Conservation (phyloP, 2,888 invertebrate genomes). For the Euplexia lucipara region DNA sequence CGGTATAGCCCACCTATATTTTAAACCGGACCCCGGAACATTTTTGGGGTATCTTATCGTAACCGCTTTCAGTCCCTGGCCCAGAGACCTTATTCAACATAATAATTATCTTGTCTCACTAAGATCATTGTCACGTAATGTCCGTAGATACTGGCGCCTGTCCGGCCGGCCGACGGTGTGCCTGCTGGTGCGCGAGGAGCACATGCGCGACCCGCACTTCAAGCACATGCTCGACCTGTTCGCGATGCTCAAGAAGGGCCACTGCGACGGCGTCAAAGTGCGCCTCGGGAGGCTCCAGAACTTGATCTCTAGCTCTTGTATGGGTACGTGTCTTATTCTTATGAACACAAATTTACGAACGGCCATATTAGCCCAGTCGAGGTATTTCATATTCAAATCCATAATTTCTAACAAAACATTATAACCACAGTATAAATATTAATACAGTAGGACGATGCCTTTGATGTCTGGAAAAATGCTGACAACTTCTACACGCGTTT, state of each 20-base stretch:
- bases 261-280: slow-evolving; percentile 98
- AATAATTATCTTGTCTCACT: background rate
- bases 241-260: slow-evolving; percentile 99
- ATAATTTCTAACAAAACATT: no score
- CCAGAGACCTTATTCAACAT: background rate
- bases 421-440: no score
- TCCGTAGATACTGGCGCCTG: slow-evolving; percentile 96
- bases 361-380: no score
- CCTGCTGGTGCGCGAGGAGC: slow-evolving; percentile 98
- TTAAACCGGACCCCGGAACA: no score
- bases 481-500: no score
- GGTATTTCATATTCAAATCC: no score
- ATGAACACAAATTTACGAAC: background rate
- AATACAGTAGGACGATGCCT: no score
- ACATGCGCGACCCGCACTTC: slow-evolving; percentile 99
- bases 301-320: slow-evolving; percentile 99
- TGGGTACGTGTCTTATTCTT: slow-evolving; percentile 89
- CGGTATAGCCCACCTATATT: no score
- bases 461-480: no score
- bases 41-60: no score
- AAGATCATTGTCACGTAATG: no score
- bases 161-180: slow-evolving; percentile 99
- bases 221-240: slow-evolving; percentile 98
- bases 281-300: slow-evolving; percentile 98
- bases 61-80: no score